Conservation (phyloP, 2,888 invertebrate genomes). For the Poecilus cupreus region DNA sequence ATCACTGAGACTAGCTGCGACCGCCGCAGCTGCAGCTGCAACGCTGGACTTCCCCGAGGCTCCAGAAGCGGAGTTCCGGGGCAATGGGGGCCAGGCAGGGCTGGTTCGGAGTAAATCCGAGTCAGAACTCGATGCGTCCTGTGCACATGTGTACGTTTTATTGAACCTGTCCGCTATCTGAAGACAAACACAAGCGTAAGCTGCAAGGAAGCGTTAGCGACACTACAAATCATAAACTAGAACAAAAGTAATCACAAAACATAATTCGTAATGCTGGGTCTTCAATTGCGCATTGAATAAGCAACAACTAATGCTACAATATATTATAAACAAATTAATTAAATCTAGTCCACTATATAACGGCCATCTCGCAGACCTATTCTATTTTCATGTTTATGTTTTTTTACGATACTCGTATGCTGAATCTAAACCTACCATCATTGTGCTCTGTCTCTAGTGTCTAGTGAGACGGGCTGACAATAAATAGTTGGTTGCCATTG, state of each 20-base stretch:
- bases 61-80: slow-evolving; percentile 63
- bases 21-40: slow-evolving; percentile 63
- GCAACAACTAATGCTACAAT: too few relatives aligned
- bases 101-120: slow-evolving; percentile 74
- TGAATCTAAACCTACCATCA: too few relatives aligned
- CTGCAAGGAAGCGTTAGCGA: slow-evolving; percentile 11
- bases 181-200: slow-evolving; percentile 32
- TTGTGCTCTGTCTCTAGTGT: too few relatives aligned
- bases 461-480: too few relatives aligned
- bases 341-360: too few relatives aligned
- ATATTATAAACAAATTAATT: too few relatives aligned
- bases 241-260: neutral
- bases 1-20: slow-evolving; percentile 69
- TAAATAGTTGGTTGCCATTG: too few relatives aligned
- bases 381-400: too few relatives aligned
- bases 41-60: slow-evolving; percentile 57
- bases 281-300: neutral
- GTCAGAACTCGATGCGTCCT: slow-evolving; percentile 77
- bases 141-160: slow-evolving; percentile 48
- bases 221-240: slow-evolving; percentile 26
- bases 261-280: neutral
- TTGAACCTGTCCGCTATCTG: slow-evolving; percentile 49
- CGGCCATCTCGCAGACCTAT: too few relatives aligned
- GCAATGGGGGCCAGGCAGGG: slow-evolving; percentile 70
- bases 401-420: too few relatives aligned